Evolutionary conservation across 1,140 invertebrate species (phyloP).

Genomic region (Hydropsyche tenuis): DNA sequence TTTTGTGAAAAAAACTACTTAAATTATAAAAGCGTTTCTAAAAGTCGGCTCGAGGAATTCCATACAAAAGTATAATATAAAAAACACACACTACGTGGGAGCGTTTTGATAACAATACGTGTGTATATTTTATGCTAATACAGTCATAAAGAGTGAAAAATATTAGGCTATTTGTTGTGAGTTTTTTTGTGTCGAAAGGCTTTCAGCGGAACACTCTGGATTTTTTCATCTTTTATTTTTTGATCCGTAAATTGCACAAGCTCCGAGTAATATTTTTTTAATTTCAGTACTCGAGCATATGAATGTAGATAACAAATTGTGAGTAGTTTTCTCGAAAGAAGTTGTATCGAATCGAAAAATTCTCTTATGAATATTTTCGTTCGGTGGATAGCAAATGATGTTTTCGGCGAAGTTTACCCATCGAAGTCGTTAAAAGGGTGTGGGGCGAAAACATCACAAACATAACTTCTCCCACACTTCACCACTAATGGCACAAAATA

Average conservation of each 20-base stretch:
- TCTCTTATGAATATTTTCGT: too few relatives aligned
- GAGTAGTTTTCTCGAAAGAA: too few relatives aligned
- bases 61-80: slow-evolving; percentile 24
- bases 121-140: slow-evolving; percentile 37
- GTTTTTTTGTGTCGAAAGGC: slow-evolving; percentile 28
- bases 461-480: slow-evolving; percentile 33
- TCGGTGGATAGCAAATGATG: neutral
- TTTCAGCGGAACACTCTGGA: slow-evolving; percentile 18
- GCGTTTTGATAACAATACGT: slow-evolving; percentile 33
- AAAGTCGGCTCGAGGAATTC: neutral
- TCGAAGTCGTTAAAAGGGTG: neutral
- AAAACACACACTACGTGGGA: slow-evolving; percentile 16
- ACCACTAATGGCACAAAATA: slow-evolving; percentile 45
- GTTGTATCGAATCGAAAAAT: too few relatives aligned
- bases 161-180: slow-evolving; percentile 34
- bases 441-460: slow-evolving; percentile 41
- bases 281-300: too few relatives aligned
- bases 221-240: neutral
- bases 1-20: too few relatives aligned
- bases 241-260: too few relatives aligned
- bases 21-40: too few relatives aligned
- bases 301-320: too few relatives aligned
- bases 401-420: slow-evolving; percentile 10
- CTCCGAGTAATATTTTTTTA: too few relatives aligned
- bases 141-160: slow-evolving; percentile 31